These are phyloP conservation scores for Erebia palarica DNA, from an alignment of 2,888 invertebrate species.

Conservation along the genomic window DNA sequence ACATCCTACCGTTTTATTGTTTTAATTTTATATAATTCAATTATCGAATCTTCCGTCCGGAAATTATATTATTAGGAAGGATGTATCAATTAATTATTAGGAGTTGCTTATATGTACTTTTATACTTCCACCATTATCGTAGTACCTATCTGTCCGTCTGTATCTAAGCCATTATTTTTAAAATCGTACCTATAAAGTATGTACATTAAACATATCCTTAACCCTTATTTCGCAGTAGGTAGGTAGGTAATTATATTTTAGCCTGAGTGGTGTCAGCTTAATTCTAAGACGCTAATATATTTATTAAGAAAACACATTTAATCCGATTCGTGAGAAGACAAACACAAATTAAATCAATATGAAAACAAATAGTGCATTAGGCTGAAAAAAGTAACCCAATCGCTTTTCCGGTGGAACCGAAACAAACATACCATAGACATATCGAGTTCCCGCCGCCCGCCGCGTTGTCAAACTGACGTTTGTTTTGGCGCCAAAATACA, in stretches of 20 bases:
- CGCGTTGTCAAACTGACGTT: constrained; percentile 81
- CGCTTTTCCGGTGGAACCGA: constrained; percentile 76
- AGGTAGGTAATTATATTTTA: background rate
- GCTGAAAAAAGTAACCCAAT: constrained; percentile 69
- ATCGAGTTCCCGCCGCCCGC: constrained; percentile 80
- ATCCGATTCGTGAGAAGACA: constrained; percentile 39
- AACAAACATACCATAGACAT: constrained; percentile 74
- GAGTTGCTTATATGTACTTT: constrained; percentile 16
- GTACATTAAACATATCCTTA: background rate
- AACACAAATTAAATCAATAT: constrained; percentile 43
- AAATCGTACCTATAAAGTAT: no score
- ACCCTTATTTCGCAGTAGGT: constrained; percentile 6
- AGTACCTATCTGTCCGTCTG: background rate
- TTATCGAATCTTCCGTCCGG: constrained; percentile 24
- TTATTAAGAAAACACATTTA: constrained; percentile 28
- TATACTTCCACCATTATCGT: background rate
- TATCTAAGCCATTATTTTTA: no score
- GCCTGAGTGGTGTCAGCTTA: background rate
- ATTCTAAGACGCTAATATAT: constrained; percentile 19
- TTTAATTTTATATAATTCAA: constrained; percentile 19
- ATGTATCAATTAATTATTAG: constrained; percentile 43
- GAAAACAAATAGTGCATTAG: constrained; percentile 53
- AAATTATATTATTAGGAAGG: constrained; percentile 36
- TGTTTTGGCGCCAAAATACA: constrained; percentile 82
- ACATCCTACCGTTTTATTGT: constrained; percentile 35